Evolutionary conservation across 1,140 invertebrate species (phyloP), one percentile per base, ranked within the genome.

Genomic region (Kradibia gibbosae): DNA sequence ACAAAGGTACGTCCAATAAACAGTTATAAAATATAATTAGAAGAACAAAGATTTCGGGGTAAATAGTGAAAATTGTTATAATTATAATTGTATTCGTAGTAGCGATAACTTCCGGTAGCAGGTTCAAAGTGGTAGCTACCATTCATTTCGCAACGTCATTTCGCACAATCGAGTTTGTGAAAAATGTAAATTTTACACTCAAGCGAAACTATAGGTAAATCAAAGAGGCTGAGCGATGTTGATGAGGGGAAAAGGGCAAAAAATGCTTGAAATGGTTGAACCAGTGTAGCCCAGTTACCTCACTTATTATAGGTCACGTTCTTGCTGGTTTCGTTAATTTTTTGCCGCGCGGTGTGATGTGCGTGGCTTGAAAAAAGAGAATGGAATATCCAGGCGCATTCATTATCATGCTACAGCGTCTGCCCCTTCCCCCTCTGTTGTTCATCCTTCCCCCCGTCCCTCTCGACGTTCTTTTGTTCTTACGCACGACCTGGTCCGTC

Each of bases 361-460:
- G 13, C 10, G 70, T 1, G 22, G 1, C n/a, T 31, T 8, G 3
- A 62, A 25, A 62, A 25, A 62, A 4, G 17, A 53, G 71, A 55
- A 55, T 55, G 31, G 28, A 73, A 73, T 55, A 73, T 73, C 39
- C n/a, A 45, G 36, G 39, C 1, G 70, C 42, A 22, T 48, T 77
- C n/a, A 80, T 82, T 74, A 79, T 48, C 84, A 78, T 83, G 82
- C 72, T 42, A 42, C 31, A 13, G 2, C 42, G 7, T 5, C 34
- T 67, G 1, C 62, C 28, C 25, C 3, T 53, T 5, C 25, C 34
- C 20, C 62, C 36, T 8, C 20, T 20, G 5, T 17, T 20, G 50
- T 20, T 17, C 15, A 11, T 20, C 15, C 45, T 10, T 10, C 15
- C 50, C 10, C 50, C 50, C 50, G 15, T 20, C 45, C 50, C 50